Evolutionary conservation across 2,888 invertebrate species (phyloP), one percentile per base, ranked within the genome.

Genomic region (Aleiodes leptofemur): DNA sequence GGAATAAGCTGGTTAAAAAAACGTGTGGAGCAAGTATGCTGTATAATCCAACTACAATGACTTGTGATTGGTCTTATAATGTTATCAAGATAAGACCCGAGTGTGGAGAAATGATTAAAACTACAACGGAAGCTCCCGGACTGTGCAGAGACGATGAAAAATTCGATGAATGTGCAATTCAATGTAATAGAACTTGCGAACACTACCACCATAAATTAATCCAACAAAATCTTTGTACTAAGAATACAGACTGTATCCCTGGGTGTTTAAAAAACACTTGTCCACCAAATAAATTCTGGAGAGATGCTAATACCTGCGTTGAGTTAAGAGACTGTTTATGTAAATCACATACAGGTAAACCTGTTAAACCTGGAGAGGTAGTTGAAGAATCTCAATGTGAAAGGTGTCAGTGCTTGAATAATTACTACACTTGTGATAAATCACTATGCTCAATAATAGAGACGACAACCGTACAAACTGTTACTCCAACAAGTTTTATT

Each of bases 371-470:
- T 0, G 94, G 95, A 16, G 93, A 93, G 70, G 91, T 94, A 0
- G 87, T 92, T 3, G 83, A 89, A 13, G 92, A 93, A 82, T 90
- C 90, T 0, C 92, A 92, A 0, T 95, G 95, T 84, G 92, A 93
- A 82, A 91, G 92, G 13, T 97, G 97, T 84, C 96, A 96, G 82
- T 97, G 97, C 83, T 90, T 95, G 7, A 92, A 95, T 84, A 96
- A 97, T 89, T 91, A 91, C 29, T 92, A 94, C 76, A 92, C 93
- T 61, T 97, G 97, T 85, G 93, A 94, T 85, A 88, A 91, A 38
- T 90, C 90, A 8, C 79, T 89, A 1, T 94, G 94, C 80, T 82
- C 48, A 11, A 76, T 77, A 57, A 50, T 61, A 29, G 77, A 76
- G 11, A 78, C 78, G 31, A 8, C 38, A 59, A 57, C 61, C 16